Conservation (phyloP, 2,113 vertebrate genomes). For the Chroicocephalus ridibundus region DNA sequence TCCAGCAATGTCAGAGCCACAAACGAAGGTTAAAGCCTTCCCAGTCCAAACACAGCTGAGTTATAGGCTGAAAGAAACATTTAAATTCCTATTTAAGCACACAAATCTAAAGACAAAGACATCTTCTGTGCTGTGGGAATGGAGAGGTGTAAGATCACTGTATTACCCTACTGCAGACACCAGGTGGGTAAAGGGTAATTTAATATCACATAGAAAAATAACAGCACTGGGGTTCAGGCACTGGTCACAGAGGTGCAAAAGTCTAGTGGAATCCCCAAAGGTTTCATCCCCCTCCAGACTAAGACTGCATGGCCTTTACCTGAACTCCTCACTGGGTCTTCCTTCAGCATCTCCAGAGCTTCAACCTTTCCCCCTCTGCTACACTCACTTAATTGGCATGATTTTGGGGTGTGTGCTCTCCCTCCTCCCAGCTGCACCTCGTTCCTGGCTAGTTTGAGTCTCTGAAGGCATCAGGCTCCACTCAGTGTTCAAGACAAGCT, state of each 20-base stretch:
- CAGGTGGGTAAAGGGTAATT: not conserved
- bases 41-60: not conserved
- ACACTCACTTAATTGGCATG: fast-evolving
- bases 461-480: not conserved
- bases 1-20: not conserved
- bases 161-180: not conserved
- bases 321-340: not conserved
- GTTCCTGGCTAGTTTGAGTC: not conserved
- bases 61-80: not conserved
- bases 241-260: not conserved
- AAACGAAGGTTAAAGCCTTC: not conserved
- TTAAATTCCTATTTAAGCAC: not conserved
- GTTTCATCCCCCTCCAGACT: not conserved
- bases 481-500: fast-evolving
- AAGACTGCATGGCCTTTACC: not conserved
- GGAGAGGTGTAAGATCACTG: not conserved
- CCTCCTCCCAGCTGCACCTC: not conserved
- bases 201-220: not conserved
- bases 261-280: fast-evolving
- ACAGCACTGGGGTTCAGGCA: not conserved
- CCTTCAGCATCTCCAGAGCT: not conserved
- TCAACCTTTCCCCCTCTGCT: not conserved
- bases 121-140: not conserved
- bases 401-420: not conserved
- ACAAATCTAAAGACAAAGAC: not conserved